phyloP scores from a whole-genome alignment of 35 echinoderm and acorn worm species.

The Heliocidaris tuberculata region DNA sequence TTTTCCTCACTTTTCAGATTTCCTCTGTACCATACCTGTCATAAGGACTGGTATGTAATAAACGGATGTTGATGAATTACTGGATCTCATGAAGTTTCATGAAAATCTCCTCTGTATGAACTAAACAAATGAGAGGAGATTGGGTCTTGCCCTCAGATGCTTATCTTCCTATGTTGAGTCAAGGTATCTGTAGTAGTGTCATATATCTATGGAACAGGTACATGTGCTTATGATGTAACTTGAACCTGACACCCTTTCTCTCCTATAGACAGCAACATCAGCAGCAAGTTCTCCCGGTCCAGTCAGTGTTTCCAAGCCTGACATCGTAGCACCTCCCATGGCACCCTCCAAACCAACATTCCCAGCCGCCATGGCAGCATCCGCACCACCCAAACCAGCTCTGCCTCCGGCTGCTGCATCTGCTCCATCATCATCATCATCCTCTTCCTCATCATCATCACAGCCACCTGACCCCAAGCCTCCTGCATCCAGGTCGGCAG shows the following conservation, averaged over 20 bases:
- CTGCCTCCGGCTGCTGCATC: neutral
- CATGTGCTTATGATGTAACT: neutral
- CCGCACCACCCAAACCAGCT: slow-evolving; percentile 29
- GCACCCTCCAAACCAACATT: slow-evolving; percentile 47
- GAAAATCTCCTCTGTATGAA: too few species aligned
- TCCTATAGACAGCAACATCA: slow-evolving; percentile 46
- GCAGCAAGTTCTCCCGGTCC: slow-evolving; percentile 32
- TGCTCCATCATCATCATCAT: neutral
- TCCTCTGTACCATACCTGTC: too few species aligned
- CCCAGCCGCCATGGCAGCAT: slow-evolving; percentile 7
- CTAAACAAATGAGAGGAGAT: too few species aligned
- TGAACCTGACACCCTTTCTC: neutral
- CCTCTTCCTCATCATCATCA: neutral
- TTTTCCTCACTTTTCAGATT: too few species aligned
- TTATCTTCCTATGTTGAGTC: too few species aligned
- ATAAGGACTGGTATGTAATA: too few species aligned
- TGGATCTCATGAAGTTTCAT: too few species aligned
- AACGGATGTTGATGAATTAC: too few species aligned
- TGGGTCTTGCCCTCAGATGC: too few species aligned
- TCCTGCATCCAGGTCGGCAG: neutral
- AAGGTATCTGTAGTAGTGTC: too few species aligned
- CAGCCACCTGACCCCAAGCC: slow-evolving; percentile 31
- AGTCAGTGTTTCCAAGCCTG: neutral
- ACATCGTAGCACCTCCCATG: slow-evolving; percentile 26
- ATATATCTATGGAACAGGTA: too few species aligned